Evolutionary conservation across 2,113 vertebrate genomes (phyloP).

Genomic region (Merops nubicus): DNA sequence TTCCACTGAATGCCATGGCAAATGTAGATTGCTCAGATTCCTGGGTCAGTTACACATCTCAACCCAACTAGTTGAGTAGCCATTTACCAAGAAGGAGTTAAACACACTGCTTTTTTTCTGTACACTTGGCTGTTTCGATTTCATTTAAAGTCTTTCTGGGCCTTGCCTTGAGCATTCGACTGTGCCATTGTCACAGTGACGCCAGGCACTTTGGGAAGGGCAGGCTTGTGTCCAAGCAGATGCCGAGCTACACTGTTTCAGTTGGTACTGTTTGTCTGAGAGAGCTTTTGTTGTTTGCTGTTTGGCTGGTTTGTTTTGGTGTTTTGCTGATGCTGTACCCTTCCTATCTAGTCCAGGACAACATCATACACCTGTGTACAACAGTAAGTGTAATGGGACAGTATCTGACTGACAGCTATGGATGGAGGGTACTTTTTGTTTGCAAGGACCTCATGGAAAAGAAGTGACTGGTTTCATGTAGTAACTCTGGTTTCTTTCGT

Average conservation of each 20-base stretch:
- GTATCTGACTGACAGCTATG: background rate
- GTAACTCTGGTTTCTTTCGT: background rate
- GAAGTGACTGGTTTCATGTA: background rate
- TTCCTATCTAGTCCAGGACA: background rate
- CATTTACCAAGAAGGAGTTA: rapidly evolving
- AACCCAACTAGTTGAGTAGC: too few relatives aligned
- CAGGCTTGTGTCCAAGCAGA: background rate
- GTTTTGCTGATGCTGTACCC: background rate
- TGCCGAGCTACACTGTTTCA: background rate
- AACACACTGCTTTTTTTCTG: background rate
- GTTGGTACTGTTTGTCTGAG: background rate
- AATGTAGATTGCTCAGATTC: background rate
- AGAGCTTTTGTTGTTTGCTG: background rate
- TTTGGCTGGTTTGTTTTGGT: background rate
- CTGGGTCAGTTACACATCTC: background rate
- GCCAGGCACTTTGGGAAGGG: background rate
- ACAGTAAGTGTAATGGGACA: too few relatives aligned
- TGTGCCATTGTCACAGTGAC: background rate
- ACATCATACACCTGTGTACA: background rate
- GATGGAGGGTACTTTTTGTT: background rate
- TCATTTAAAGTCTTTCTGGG: background rate
- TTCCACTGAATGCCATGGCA: background rate
- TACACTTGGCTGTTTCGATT: background rate
- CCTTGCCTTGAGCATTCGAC: background rate
- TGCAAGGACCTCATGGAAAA: background rate